These are phyloP conservation scores for Smittia aterrima DNA, from an alignment of 2,888 invertebrate genomes.

Conservation along the genomic window DNA sequence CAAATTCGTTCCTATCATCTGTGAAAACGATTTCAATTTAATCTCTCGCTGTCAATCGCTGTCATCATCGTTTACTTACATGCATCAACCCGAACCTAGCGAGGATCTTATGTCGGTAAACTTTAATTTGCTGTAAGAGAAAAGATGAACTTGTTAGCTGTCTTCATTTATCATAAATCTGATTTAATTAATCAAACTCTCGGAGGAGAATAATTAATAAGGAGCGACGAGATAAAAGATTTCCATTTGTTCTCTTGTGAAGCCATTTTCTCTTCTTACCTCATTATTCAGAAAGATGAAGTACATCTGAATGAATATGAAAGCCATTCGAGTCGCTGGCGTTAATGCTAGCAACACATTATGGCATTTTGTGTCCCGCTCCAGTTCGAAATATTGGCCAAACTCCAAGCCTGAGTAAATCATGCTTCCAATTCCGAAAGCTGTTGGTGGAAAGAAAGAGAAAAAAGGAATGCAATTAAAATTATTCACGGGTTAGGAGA, in stretches of 20 bases:
- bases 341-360: slow-evolving; percentile 86
- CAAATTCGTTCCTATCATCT: slow-evolving; percentile 94
- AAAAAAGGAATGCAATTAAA: slow-evolving; percentile 41
- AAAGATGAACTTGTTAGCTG: slow-evolving; percentile 4
- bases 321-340: slow-evolving; percentile 89
- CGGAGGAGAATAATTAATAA: too few relatives aligned
- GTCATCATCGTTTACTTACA: too few relatives aligned
- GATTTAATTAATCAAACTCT: too few relatives aligned
- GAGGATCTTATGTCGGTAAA: slow-evolving; percentile 81
- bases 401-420: slow-evolving; percentile 94
- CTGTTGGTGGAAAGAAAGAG: too few relatives aligned
- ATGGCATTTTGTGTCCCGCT: slow-evolving; percentile 86
- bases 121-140: slow-evolving; percentile 76
- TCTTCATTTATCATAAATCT: too few relatives aligned
- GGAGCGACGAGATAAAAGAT: too few relatives aligned
- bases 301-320: slow-evolving; percentile 97
- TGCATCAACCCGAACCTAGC: slow-evolving; percentile 97
- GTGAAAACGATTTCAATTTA: too few relatives aligned
- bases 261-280: too few relatives aligned
- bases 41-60: too few relatives aligned
- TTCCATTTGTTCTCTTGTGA: too few relatives aligned
- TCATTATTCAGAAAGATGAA: slow-evolving; percentile 97
- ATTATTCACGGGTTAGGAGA: slow-evolving; percentile 1
- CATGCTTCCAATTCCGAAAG: slow-evolving; percentile 96
- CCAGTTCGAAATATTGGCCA: slow-evolving; percentile 91